Conservation (phyloP, 2,113 vertebrate genomes). For the Cyprinodon variegatus region DNA sequence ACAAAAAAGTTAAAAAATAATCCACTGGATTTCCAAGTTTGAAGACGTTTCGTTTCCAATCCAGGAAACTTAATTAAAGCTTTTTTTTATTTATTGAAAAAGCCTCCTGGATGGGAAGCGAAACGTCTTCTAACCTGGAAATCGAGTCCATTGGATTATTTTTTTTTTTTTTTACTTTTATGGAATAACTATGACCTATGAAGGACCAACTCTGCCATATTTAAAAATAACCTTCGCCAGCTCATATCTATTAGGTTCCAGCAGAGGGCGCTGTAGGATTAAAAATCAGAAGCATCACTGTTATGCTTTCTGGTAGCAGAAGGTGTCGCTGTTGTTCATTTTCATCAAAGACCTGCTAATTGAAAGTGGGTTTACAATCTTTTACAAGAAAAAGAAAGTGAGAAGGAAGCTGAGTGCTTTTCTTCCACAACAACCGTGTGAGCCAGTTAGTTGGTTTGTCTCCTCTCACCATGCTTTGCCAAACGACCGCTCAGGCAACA, state of each 20-base stretch:
- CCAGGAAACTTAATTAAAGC: no score
- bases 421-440: background rate
- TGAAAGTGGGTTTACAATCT: background rate
- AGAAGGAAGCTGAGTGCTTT: background rate
- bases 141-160: no score
- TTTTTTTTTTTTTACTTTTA: no score
- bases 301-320: slow-evolving; percentile 13
- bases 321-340: slow-evolving; percentile 59
- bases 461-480: background rate
- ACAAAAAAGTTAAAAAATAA: no score
- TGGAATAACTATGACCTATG: no score
- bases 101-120: no score
- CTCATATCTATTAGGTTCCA: slow-evolving; percentile 7
- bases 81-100: no score
- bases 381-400: background rate
- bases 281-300: background rate
- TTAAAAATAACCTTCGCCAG: no score
- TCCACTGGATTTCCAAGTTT: no score
- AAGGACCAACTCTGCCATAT: no score
- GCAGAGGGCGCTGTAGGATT: slow-evolving; percentile 44
- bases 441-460: slow-evolving; percentile 11
- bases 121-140: no score
- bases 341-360: background rate
- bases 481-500: background rate
- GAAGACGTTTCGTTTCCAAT: no score